Evolutionary conservation across 2,888 invertebrate species (phyloP).

Genomic region (Polymixis lichenea): DNA sequence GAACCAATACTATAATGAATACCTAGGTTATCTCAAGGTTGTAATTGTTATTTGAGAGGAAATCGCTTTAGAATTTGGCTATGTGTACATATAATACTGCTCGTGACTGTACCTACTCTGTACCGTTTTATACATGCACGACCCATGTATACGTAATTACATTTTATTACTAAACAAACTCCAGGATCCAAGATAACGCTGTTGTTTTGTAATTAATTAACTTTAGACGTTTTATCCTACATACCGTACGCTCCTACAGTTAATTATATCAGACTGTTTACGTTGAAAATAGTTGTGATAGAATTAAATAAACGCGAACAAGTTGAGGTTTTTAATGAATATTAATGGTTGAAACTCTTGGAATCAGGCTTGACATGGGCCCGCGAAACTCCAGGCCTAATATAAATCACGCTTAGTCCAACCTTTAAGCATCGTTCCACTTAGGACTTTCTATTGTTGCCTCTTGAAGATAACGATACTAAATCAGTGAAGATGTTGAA

Average conservation of each 20-base stretch:
- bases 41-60: too few relatives aligned
- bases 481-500: conserved; percentile 40
- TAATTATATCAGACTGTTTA: conserved; percentile 54
- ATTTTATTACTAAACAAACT: conserved; percentile 34
- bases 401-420: conserved; percentile 85
- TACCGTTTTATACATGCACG: conserved; percentile 28
- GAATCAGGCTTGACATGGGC: conserved; percentile 84
- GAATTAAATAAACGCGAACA: conserved; percentile 84
- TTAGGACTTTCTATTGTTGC: conserved; percentile 72
- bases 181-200: conserved; percentile 36
- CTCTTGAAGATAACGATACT: conserved; percentile 62
- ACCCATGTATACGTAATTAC: conserved; percentile 19
- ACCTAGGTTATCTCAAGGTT: too few relatives aligned
- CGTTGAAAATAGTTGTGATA: conserved; percentile 73
- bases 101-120: neutral
- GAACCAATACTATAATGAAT: too few relatives aligned
- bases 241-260: conserved; percentile 25
- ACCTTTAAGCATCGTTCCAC: conserved; percentile 72
- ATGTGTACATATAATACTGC: too few relatives aligned
- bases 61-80: too few relatives aligned
- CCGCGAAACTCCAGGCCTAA: conserved; percentile 77
- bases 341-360: conserved; percentile 85
- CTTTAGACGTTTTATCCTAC: conserved; percentile 45
- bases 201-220: conserved; percentile 56
- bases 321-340: conserved; percentile 85